These are phyloP conservation scores for Podarcis raffonei DNA, from an alignment of 2,113 vertebrate species.

Conservation along the genomic window DNA sequence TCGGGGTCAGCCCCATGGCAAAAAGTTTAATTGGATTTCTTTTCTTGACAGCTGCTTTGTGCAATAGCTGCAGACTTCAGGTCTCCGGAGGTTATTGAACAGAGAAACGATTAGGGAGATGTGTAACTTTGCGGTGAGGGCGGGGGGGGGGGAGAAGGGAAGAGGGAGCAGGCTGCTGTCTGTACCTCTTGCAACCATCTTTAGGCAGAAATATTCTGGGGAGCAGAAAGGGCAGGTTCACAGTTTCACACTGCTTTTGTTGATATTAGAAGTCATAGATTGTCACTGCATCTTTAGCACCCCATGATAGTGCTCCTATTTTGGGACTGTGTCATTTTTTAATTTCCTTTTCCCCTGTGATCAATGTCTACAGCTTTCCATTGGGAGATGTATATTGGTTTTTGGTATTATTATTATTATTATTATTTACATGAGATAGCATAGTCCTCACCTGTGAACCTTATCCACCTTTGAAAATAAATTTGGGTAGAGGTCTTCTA, in stretches of 20 bases:
- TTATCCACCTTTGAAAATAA: not conserved
- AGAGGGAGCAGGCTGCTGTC: not conserved
- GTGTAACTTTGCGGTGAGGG: not conserved
- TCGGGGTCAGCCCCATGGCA: not conserved
- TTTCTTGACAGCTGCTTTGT: not conserved
- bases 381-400: too few species aligned
- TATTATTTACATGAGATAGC: not conserved
- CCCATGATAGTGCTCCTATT: not conserved
- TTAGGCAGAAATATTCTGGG: not conserved
- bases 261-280: not conserved
- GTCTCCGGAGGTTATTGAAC: slow-evolving; percentile 1
- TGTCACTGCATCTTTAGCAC: not conserved
- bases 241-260: not conserved
- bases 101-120: not conserved
- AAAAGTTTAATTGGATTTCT: slow-evolving; percentile 28
- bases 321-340: not conserved
- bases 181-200: not conserved
- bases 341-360: too few species aligned
- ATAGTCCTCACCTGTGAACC: too few species aligned
- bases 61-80: not conserved
- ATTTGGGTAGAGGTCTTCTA: not conserved
- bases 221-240: not conserved
- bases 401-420: too few species aligned
- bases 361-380: not conserved
- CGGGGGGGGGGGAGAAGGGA: not conserved